Evolutionary conservation across 35 echinoderm and acorn worm species (phyloP).

Genomic region (Acanthaster planci): DNA sequence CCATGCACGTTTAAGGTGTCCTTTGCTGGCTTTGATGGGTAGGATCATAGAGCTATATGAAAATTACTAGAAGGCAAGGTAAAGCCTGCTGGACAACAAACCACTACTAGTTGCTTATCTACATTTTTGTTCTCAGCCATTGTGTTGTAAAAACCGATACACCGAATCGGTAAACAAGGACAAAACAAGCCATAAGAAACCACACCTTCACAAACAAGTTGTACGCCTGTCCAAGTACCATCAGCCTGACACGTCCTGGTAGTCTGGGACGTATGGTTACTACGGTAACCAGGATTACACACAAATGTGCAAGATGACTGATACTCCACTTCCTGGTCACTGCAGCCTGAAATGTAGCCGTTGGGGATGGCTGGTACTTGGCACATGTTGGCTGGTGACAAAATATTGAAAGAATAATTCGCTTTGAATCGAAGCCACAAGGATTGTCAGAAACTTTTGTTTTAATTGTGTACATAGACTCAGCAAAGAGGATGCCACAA

Average conservation of each 20-base stretch:
- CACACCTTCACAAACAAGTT: constrained; percentile 58
- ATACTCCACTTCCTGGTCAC: constrained; percentile 36
- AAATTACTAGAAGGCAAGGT: no score
- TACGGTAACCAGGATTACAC: constrained; percentile 56
- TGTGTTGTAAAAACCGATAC: neutral
- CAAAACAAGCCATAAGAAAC: neutral
- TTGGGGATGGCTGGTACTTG: constrained; percentile 42
- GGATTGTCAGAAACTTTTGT: no score
- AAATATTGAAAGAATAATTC: neutral
- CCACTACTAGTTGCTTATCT: no score
- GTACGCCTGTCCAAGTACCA: constrained; percentile 47
- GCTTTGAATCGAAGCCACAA: no score
- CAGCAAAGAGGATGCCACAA: no score
- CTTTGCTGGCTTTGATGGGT: no score
- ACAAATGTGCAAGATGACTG: constrained; percentile 51
- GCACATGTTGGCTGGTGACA: constrained; percentile 43
- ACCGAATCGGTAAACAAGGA: neutral
- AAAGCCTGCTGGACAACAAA: no score
- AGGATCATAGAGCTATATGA: no score
- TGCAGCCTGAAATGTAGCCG: constrained; percentile 65
- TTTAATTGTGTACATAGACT: no score
- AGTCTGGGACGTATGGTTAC: neutral
- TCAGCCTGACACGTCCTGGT: constrained; percentile 54
- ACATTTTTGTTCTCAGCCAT: no score
- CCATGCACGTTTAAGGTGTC: no score